A percentile compares a stretch with the other conserved stretches of the same genome.
These are phyloP conservation scores for Anguilla pacifica DNA, from an alignment of 2,797 vertebrate genomes.

Conservation along the genomic window DNA sequence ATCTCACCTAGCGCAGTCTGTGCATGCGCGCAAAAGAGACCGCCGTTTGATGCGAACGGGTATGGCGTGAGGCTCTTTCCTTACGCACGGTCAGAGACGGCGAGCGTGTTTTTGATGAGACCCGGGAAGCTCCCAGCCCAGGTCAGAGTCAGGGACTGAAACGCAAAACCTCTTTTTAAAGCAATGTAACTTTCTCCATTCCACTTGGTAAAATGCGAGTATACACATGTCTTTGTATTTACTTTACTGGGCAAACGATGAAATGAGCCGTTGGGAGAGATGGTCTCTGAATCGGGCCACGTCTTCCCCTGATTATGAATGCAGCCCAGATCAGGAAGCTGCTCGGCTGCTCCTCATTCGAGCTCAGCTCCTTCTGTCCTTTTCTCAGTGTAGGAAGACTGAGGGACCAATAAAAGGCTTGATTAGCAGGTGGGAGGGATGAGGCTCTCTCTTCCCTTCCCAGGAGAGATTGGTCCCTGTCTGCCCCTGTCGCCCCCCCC, in stretches of 20 bases:
- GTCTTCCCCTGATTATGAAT: background rate
- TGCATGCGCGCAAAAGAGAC: background rate
- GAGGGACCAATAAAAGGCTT: conserved; percentile 55
- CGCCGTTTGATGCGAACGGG: background rate
- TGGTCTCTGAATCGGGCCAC: background rate
- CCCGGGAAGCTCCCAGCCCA: background rate
- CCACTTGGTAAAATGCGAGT: background rate
- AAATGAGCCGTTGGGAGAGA: background rate
- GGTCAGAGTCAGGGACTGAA: background rate
- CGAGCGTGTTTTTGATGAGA: background rate
- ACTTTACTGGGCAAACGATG: background rate
- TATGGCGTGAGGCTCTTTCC: background rate
- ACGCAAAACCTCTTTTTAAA: background rate
- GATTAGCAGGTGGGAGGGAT: conserved; percentile 49
- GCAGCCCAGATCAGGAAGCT: background rate
- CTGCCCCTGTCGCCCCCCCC: conserved; percentile 37
- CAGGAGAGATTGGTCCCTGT: conserved; percentile 7
- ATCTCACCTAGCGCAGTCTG: background rate
- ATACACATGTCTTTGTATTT: background rate
- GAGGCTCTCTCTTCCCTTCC: background rate
- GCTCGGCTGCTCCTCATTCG: background rate
- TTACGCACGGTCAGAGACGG: background rate
- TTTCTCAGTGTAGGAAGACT: conserved; percentile 17
- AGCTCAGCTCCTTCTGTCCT: background rate
- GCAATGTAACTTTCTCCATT: background rate